Evolutionary conservation across 2,797 vertebrate species (phyloP).

Genomic region (Momotus momota): DNA sequence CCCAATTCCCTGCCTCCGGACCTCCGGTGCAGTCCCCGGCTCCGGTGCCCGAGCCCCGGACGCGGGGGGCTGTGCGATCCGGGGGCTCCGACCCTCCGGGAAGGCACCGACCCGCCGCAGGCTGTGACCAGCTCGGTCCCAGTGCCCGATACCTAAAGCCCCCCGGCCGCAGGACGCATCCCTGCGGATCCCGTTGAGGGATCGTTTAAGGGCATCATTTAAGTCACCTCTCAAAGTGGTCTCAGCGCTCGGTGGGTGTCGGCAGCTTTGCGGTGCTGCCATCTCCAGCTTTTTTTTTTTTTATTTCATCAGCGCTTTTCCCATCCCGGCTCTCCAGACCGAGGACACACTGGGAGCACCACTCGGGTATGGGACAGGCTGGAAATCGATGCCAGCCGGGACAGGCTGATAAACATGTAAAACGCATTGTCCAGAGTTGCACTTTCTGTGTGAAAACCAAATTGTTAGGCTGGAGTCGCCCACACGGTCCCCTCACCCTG

Average conservation of each 20-base stretch:
- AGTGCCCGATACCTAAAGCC: background rate
- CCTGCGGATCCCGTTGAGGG: no score
- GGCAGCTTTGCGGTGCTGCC: accelerated
- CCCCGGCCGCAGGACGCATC: accelerated
- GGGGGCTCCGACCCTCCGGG: background rate
- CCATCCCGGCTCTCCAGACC: accelerated
- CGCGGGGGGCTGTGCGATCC: background rate
- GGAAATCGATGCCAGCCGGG: no score
- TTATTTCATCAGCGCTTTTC: background rate
- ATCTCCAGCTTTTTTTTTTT: background rate
- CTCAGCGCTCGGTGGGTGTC: background rate
- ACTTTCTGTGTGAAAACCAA: accelerated
- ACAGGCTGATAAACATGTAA: accelerated
- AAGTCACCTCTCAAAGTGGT: accelerated
- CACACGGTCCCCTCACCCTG: background rate
- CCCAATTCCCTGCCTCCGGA: background rate
- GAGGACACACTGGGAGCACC: accelerated
- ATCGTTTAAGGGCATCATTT: accelerated
- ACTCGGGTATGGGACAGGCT: no score
- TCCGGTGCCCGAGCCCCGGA: background rate
- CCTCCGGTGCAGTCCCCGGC: background rate
- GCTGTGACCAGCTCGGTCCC: background rate
- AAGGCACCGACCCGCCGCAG: background rate
- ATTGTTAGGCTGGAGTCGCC: accelerated
- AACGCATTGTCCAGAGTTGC: accelerated